A percentile compares a stretch with the other conserved stretches of the same genome.
These are phyloP conservation scores for Trimorus sp. DNA, from an alignment of 2,888 invertebrate species.

Conservation along the genomic window DNA sequence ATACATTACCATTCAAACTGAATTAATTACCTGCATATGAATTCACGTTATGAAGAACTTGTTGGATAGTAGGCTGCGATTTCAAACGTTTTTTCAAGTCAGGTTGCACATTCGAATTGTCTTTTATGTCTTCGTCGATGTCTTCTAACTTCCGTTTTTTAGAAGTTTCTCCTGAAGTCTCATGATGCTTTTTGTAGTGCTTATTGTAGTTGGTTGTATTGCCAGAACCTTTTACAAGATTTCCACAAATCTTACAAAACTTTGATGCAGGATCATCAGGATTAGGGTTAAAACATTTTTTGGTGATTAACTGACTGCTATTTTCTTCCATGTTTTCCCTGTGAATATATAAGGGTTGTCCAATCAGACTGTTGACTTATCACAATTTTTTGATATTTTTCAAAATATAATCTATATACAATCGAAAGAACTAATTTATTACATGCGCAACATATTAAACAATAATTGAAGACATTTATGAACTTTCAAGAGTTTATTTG, in stretches of 20 bases:
- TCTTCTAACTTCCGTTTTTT: too few species aligned
- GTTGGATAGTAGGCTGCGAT: neutral
- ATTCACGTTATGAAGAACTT: neutral
- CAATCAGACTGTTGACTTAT: too few species aligned
- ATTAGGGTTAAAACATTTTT: neutral
- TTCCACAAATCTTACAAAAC: conserved; percentile 8
- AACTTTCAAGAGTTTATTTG: too few species aligned
- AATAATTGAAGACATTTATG: too few species aligned
- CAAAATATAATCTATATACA: too few species aligned
- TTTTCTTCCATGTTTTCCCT: neutral
- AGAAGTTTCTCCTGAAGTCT: neutral
- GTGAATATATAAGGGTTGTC: too few species aligned
- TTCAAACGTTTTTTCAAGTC: neutral
- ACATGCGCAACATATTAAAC: too few species aligned
- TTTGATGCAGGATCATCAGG: neutral
- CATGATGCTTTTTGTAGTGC: conserved; percentile 1
- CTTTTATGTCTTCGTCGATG: too few species aligned
- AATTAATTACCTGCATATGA: neutral
- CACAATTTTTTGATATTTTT: too few species aligned
- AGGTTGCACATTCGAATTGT: too few species aligned
- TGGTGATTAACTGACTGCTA: neutral
- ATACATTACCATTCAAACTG: neutral
- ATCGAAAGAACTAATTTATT: too few species aligned
- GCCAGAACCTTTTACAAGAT: conserved; percentile 1
- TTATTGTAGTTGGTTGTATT: conserved; percentile 9